phyloP scores from a whole-genome alignment of 1,140 invertebrate genomes.

The Antheraea mylitta region DNA sequence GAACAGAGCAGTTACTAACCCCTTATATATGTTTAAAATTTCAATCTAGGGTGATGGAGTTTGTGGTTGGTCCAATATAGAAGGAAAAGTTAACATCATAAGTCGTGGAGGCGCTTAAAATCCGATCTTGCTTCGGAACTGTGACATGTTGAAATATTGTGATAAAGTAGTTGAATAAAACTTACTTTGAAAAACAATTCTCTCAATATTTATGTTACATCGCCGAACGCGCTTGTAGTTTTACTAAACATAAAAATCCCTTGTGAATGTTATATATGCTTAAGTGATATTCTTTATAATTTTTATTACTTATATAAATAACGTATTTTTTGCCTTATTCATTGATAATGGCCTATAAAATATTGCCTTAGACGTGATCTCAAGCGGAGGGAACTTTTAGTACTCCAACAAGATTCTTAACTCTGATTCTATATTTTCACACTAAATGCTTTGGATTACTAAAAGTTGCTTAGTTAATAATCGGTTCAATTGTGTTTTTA shows the following conservation, averaged over 20 bases:
- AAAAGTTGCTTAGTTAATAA: slow-evolving; percentile 31
- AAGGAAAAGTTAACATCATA: slow-evolving; percentile 19
- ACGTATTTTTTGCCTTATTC: neutral
- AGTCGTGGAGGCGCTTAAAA: slow-evolving; percentile 21
- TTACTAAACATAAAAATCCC: neutral
- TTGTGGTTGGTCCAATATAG: slow-evolving; percentile 28
- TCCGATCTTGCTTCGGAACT: slow-evolving; percentile 23
- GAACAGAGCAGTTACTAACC: too few species aligned
- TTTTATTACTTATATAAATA: neutral
- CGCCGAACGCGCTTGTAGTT: slow-evolving; percentile 5
- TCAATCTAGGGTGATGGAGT: slow-evolving; percentile 19
- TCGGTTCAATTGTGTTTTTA: slow-evolving; percentile 20
- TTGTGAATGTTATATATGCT: slow-evolving; percentile 8
- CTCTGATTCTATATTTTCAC: slow-evolving; percentile 18
- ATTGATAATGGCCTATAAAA: slow-evolving; percentile 42
- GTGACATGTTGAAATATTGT: slow-evolving; percentile 17
- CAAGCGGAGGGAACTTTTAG: slow-evolving; percentile 37
- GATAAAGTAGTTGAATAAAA: slow-evolving; percentile 13
- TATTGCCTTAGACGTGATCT: slow-evolving; percentile 32
- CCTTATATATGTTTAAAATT: neutral
- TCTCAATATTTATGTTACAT: slow-evolving; percentile 15
- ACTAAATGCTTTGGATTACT: slow-evolving; percentile 23
- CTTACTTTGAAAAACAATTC: neutral
- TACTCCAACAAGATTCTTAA: slow-evolving; percentile 28
- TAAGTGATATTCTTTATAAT: neutral